Conservation (phyloP, 2,888 invertebrate genomes). For the Ophion costatus region DNA sequence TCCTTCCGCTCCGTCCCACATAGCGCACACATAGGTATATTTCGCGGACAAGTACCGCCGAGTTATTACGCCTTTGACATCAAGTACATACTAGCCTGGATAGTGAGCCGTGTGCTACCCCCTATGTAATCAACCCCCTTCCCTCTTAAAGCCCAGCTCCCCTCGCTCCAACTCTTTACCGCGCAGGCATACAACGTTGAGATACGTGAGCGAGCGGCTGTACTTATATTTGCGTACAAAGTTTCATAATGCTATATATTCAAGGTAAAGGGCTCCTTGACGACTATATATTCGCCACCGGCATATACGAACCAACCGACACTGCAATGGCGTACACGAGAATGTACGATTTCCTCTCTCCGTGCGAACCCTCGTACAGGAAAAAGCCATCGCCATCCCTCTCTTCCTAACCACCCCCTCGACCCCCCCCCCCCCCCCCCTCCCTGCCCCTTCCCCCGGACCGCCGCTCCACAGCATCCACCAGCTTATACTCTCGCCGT, state of each 20-base stretch:
- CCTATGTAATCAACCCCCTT: conserved; percentile 30
- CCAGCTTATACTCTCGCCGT: conserved; percentile 24
- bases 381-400: not conserved
- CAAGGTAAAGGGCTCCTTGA: conserved; percentile 27
- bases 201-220: conserved; percentile 32
- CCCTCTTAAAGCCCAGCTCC: conserved; percentile 25
- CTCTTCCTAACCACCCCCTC: not conserved
- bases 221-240: conserved; percentile 61
- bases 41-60: conserved; percentile 71
- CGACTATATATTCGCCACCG: conserved; percentile 9
- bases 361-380: not conserved
- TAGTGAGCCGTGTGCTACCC: conserved; percentile 44
- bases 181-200: not conserved
- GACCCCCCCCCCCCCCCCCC: not conserved
- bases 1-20: conserved; percentile 17
- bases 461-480: too few species aligned
- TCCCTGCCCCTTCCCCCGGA: not conserved
- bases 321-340: conserved; percentile 30
- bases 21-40: conserved; percentile 47
- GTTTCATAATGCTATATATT: conserved; percentile 63
- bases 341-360: conserved; percentile 37
- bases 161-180: not conserved
- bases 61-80: conserved; percentile 77
- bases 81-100: conserved; percentile 71
- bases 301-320: conserved; percentile 30